Percentiles rank a stretch among this genome's conserved stretches.
Conservation (phyloP, 2,113 vertebrate genomes). For the Eretmochelys imbricata region DNA sequence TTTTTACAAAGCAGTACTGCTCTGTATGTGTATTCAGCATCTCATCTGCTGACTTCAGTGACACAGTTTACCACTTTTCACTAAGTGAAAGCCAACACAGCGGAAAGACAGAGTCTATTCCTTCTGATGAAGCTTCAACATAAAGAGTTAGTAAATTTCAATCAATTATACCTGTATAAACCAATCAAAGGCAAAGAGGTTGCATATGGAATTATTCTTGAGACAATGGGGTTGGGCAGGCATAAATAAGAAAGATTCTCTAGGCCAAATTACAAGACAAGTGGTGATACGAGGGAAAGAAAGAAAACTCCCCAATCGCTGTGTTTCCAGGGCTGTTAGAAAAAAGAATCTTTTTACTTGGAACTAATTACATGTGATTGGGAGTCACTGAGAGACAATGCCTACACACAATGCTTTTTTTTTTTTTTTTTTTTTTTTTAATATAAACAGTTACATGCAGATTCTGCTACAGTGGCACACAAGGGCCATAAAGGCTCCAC, state of each 20-base stretch:
- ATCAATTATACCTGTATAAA: background rate
- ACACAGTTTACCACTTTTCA: background rate
- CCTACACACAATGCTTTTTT: background rate
- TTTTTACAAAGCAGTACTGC: background rate
- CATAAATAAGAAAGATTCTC: background rate
- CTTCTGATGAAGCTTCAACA: background rate
- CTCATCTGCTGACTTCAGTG: background rate
- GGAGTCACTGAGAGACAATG: background rate
- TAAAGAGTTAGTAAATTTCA: background rate
- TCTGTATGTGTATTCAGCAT: background rate
- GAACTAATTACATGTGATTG: background rate
- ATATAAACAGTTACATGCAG: background rate
- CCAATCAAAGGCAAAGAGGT: background rate
- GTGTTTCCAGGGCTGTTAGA: too few species aligned
- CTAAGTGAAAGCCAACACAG: background rate
- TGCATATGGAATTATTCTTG: background rate
- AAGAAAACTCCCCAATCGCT: too few species aligned
- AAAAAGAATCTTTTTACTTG: background rate
- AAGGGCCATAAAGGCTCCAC: background rate
- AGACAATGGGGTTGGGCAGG: background rate
- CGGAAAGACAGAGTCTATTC: background rate
- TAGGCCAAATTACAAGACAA: too few species aligned
- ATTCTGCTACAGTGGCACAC: background rate
- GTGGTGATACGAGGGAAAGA: too few species aligned
- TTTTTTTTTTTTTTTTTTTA: background rate